Percentiles rank a stretch among this genome's conserved stretches.
Conservation (phyloP, 1,140 invertebrate genomes). For the Bombus confusus region DNA sequence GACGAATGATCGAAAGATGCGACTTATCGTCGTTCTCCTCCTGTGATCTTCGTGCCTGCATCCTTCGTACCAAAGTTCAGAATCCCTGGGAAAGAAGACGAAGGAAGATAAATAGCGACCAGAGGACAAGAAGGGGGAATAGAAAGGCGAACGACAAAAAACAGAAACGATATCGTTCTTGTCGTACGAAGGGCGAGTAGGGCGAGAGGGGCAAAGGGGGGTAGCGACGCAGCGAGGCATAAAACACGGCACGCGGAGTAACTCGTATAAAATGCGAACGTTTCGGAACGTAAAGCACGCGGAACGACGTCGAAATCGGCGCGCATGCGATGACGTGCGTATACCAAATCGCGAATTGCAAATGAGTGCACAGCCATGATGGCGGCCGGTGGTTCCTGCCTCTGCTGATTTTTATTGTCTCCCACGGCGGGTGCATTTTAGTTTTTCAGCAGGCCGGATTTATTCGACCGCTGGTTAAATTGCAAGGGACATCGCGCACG, state of each 20-base stretch:
- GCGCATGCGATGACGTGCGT: constrained; percentile 26
- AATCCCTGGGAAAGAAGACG: neutral
- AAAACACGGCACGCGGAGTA: constrained; percentile 36
- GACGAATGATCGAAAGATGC: no score
- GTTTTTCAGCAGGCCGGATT: constrained; percentile 27
- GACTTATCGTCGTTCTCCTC: no score
- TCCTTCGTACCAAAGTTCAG: neutral
- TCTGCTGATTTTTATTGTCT: constrained; percentile 42
- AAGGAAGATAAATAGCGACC: neutral
- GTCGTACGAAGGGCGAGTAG: neutral
- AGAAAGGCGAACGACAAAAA: neutral
- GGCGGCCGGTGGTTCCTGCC: neutral
- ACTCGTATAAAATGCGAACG: constrained; percentile 55
- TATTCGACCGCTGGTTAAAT: constrained; percentile 16
- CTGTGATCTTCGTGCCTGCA: no score
- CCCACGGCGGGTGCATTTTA: constrained; percentile 31
- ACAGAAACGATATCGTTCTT: neutral
- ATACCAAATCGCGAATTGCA: constrained; percentile 49
- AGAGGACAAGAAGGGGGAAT: neutral
- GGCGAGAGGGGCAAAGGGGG: neutral
- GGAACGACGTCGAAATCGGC: constrained; percentile 20
- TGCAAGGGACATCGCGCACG: constrained; percentile 8
- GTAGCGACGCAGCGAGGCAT: neutral
- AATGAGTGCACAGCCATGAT: constrained; percentile 40
- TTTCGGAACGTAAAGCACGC: constrained; percentile 53